Percentiles rank a stretch among this genome's conserved stretches.
Conservation (phyloP, 2,888 invertebrate species). For the Toxonevra muliebris region DNA sequence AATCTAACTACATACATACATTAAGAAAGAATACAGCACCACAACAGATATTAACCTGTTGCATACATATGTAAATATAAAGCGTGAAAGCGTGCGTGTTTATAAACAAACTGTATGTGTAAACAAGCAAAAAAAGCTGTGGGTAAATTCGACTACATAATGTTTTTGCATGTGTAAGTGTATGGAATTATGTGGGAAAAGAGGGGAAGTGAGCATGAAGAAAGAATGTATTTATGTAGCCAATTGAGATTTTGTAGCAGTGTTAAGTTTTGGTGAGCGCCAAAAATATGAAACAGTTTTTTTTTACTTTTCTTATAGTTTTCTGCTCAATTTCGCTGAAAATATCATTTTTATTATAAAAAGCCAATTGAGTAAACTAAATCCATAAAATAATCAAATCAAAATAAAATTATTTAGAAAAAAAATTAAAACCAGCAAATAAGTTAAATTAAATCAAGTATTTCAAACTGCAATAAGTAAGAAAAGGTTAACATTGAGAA, state of each 20-base stretch:
- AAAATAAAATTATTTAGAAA: conserved; percentile 38
- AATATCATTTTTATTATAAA: conserved; percentile 5
- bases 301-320: too few species aligned
- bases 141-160: neutral
- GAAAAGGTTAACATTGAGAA: too few species aligned
- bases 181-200: neutral
- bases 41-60: too few species aligned
- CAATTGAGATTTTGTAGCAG: too few species aligned
- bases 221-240: too few species aligned
- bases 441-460: conserved; percentile 1
- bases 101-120: neutral
- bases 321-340: too few species aligned
- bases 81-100: too few species aligned
- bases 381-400: conserved; percentile 9
- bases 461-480: too few species aligned
- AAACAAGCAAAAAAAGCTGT: neutral
- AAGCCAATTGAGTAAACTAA: neutral
- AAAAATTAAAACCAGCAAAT: conserved; percentile 35
- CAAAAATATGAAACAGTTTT: too few species aligned
- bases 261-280: too few species aligned
- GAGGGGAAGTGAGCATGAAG: neutral
- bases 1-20: neutral
- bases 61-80: too few species aligned
- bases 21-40: too few species aligned
- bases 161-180: conserved; percentile 13